These are phyloP conservation scores for Eueides isabella DNA, from an alignment of 1,140 invertebrate species.

Conservation along the genomic window DNA sequence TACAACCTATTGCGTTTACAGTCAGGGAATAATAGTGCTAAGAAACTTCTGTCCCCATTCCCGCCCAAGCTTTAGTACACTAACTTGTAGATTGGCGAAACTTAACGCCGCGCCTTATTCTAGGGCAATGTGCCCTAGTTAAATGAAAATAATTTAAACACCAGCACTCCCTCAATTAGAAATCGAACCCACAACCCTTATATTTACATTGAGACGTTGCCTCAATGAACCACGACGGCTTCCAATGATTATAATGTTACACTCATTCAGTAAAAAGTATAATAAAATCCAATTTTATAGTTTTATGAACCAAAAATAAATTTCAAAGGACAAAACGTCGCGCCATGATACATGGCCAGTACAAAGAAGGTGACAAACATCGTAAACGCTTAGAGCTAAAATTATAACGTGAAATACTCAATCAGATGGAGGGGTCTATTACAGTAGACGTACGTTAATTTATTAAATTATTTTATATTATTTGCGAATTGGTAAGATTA, in stretches of 20 bases:
- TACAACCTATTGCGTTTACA: no score
- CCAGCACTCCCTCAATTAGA: no score
- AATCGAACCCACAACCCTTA: background rate
- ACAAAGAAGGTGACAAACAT: constrained; percentile 61
- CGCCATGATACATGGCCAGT: constrained; percentile 41
- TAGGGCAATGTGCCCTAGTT: no score
- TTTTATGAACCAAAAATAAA: constrained; percentile 55
- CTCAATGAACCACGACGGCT: no score
- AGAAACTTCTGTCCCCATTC: no score
- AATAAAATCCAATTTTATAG: constrained; percentile 18
- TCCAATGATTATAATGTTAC: background rate
- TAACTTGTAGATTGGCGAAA: no score
- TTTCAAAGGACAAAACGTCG: constrained; percentile 48
- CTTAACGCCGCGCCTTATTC: no score
- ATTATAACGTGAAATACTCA: constrained; percentile 53
- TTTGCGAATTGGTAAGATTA: no score
- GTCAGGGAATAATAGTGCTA: no score
- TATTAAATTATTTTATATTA: background rate
- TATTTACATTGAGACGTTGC: no score
- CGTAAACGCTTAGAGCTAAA: constrained; percentile 60
- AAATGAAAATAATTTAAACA: no score
- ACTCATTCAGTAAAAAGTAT: background rate
- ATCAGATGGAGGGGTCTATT: constrained; percentile 43
- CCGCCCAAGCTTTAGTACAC: no score
- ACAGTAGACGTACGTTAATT: background rate